phyloP scores from a whole-genome alignment of 2,888 invertebrate genomes.

The Myopa tessellatipennis region DNA sequence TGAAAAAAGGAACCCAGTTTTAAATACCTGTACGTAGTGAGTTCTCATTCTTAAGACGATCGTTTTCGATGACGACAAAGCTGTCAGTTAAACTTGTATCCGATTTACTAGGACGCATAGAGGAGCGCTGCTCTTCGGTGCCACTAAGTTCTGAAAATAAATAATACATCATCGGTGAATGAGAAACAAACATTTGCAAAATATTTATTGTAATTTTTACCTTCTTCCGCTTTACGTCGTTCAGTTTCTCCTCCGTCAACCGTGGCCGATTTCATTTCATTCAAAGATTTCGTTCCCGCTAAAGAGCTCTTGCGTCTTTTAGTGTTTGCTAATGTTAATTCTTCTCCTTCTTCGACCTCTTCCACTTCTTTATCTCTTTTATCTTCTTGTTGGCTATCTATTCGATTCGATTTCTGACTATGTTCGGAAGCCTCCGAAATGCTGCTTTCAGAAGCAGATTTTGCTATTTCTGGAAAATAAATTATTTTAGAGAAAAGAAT shows the following conservation, averaged over 20 bases:
- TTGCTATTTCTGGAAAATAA: conserved; percentile 71
- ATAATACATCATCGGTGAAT: background rate
- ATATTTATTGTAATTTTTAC: conserved; percentile 41
- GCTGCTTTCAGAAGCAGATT: conserved; percentile 91
- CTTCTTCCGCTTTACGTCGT: conserved; percentile 52
- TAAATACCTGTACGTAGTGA: conserved; percentile 63
- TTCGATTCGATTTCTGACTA: conserved; percentile 37
- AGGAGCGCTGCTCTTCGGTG: conserved; percentile 69
- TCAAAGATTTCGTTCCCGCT: conserved; percentile 66
- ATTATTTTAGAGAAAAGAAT: background rate
- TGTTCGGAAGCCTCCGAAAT: conserved; percentile 82
- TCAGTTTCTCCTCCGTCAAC: conserved; percentile 56
- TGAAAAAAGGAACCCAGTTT: background rate
- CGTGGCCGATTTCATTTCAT: conserved; percentile 66
- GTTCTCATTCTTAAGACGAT: conserved; percentile 63
- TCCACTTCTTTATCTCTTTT: background rate
- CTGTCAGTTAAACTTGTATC: conserved; percentile 92
- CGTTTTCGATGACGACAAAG: conserved; percentile 80
- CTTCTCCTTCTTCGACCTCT: background rate
- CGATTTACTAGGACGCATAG: conserved; percentile 86
- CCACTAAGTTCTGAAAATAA: conserved; percentile 20
- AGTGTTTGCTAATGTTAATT: conserved; percentile 33
- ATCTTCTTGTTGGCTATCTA: background rate
- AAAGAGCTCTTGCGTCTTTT: conserved; percentile 64
- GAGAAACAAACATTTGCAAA: background rate